A percentile compares a stretch with the other conserved stretches of the same genome.
These are phyloP conservation scores for Lacanobia wlatinum DNA, from an alignment of 2,888 invertebrate genomes.

Conservation along the genomic window DNA sequence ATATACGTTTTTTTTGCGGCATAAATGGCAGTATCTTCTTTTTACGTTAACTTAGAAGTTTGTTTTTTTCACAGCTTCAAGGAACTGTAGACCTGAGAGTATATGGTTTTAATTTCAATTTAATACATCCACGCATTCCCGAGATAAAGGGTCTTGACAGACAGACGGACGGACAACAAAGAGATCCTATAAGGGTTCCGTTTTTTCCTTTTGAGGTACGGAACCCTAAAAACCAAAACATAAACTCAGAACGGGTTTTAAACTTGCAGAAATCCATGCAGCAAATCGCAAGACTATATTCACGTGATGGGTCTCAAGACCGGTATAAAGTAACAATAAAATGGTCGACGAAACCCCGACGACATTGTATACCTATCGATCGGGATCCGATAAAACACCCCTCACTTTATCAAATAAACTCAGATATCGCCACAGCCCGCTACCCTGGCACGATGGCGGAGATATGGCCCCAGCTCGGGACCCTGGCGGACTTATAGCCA, in stretches of 20 bases:
- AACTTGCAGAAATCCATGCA: neutral
- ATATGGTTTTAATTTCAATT: too few relatives aligned
- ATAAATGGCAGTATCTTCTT: too few relatives aligned
- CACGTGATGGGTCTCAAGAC: constrained; percentile 12
- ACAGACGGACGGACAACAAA: too few relatives aligned
- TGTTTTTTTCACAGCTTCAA: too few relatives aligned
- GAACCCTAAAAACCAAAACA: neutral
- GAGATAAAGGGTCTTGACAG: too few relatives aligned
- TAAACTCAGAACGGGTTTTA: neutral
- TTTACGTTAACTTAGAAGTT: too few relatives aligned
- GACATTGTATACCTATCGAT: constrained; percentile 30
- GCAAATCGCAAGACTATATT: constrained; percentile 6
- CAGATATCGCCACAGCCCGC: constrained; percentile 44
- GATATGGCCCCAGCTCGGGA: constrained; percentile 37
- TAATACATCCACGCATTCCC: too few relatives aligned
- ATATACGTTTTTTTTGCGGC: too few relatives aligned
- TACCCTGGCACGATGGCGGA: constrained; percentile 8
- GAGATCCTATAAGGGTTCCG: too few relatives aligned
- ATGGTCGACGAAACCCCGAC: constrained; percentile 24
- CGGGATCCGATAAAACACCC: constrained; percentile 52
- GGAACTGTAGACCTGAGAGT: too few relatives aligned
- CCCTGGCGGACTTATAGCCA: constrained; percentile 39
- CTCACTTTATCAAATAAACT: constrained; percentile 58
- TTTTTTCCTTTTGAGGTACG: too few relatives aligned
- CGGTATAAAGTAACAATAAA: constrained; percentile 53